Percentiles rank a stretch among this genome's conserved stretches.
These are phyloP conservation scores for Nematopogon swammerdamellus DNA, from an alignment of 2,888 invertebrate genomes.

Conservation along the genomic window DNA sequence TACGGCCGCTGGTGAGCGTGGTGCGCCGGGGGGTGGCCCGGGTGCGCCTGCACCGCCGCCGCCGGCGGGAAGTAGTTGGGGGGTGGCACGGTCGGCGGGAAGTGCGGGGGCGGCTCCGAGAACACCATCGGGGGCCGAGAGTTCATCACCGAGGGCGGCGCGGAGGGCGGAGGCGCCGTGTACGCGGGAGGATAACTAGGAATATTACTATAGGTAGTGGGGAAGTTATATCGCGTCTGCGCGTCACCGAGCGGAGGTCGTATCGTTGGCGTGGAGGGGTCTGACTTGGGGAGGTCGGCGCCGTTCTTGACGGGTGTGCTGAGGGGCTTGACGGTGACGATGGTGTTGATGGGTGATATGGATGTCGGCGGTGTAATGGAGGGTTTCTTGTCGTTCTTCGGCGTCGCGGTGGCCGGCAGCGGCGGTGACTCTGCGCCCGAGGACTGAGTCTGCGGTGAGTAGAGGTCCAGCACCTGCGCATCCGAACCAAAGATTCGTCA, in stretches of 20 bases:
- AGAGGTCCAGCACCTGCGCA: constrained; percentile 80
- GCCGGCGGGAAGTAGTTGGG: constrained; percentile 34
- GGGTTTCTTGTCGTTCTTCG: constrained; percentile 56
- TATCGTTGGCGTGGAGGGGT: constrained; percentile 24
- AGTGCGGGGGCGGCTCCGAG: constrained; percentile 40
- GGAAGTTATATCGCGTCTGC: constrained; percentile 13
- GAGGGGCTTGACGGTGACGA: constrained; percentile 15
- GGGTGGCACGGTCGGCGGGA: constrained; percentile 21
- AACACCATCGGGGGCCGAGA: constrained; percentile 33
- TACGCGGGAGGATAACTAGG: constrained; percentile 43
- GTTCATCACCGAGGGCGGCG: constrained; percentile 8
- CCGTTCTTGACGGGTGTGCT: constrained; percentile 43
- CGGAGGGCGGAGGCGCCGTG: constrained; percentile 28
- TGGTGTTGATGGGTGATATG: constrained; percentile 37
- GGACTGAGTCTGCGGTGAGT: constrained; percentile 69
- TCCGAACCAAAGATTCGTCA: too few species aligned
- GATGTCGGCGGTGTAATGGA: constrained; percentile 50
- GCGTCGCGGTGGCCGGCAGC: constrained; percentile 34
- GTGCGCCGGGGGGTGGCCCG: constrained; percentile 21
- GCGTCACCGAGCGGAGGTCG: constrained; percentile 13
- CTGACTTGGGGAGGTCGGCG: constrained; percentile 25
- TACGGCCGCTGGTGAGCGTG: constrained; percentile 34
- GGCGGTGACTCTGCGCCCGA: constrained; percentile 69
- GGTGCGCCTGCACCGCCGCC: constrained; percentile 22
- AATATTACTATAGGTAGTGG: constrained; percentile 22